Percentiles rank a stretch among this genome's conserved stretches.
Evolutionary conservation across 2,888 invertebrate genomes (phyloP).

Genomic region (Eupelmus urozonus): DNA sequence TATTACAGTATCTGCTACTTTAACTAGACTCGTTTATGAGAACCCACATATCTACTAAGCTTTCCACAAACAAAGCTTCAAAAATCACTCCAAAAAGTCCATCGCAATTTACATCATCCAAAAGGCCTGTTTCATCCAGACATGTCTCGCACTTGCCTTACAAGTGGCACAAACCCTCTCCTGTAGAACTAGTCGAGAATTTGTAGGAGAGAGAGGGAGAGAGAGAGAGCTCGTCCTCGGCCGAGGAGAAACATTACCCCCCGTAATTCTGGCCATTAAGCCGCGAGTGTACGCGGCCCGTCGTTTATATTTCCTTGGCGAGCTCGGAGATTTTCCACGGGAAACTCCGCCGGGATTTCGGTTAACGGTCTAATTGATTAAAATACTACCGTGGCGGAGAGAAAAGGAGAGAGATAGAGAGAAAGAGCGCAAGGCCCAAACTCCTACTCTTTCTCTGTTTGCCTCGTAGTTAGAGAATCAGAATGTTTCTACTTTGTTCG

Average conservation of each 20-base stretch:
- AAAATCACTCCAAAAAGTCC: too few species aligned
- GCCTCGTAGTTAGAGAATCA: constrained; percentile 31
- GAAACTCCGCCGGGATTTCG: constrained; percentile 38
- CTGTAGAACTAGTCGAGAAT: too few species aligned
- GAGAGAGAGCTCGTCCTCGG: not conserved
- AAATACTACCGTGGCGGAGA: constrained; percentile 44
- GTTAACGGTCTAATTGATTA: constrained; percentile 53
- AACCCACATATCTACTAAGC: too few species aligned
- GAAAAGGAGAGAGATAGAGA: too few species aligned
- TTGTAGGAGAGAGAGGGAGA: too few species aligned
- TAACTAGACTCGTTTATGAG: too few species aligned
- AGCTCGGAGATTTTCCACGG: constrained; percentile 36
- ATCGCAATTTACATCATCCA: too few species aligned
- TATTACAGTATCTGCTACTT: too few species aligned
- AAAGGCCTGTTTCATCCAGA: not conserved
- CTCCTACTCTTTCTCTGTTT: too few species aligned
- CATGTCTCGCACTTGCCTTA: not conserved
- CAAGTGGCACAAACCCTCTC: constrained; percentile 13
- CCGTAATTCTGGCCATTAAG: constrained; percentile 50
- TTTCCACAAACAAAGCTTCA: too few species aligned
- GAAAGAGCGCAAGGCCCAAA: too few species aligned
- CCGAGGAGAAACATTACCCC: constrained; percentile 44
- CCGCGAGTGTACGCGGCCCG: constrained; percentile 12
- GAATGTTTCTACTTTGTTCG: constrained; percentile 50
- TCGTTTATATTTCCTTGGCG: constrained; percentile 40